These are phyloP conservation scores for Lucinisca nassula DNA, from an alignment of 2,888 invertebrate genomes.

Conservation along the genomic window DNA sequence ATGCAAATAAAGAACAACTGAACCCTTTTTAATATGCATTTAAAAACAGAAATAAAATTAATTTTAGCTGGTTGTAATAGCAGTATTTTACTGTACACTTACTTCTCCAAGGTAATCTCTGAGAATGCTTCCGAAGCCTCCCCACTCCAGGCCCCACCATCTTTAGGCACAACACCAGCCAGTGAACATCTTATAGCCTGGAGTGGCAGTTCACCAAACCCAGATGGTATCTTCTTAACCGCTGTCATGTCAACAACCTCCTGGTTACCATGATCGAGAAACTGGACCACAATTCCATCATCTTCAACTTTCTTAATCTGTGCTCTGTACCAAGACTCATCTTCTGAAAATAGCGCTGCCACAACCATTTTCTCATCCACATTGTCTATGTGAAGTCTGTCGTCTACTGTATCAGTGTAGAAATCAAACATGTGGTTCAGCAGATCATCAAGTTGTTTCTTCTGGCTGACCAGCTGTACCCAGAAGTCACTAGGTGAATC, in stretches of 20 bases:
- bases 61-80: no score
- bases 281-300: conserved; percentile 74
- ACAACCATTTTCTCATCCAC: conserved; percentile 71
- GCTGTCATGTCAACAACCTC: conserved; percentile 75
- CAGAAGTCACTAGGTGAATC: conserved; percentile 80
- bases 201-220: conserved; percentile 78
- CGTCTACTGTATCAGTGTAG: conserved; percentile 66
- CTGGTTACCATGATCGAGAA: conserved; percentile 86
- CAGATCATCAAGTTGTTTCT: conserved; percentile 69
- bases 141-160: conserved; percentile 72
- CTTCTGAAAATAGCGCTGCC: conserved; percentile 79
- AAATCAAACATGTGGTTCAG: conserved; percentile 79
- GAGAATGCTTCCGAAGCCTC: conserved; percentile 72
- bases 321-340: conserved; percentile 84
- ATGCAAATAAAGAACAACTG: no score
- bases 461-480: conserved; percentile 75
- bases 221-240: conserved; percentile 77
- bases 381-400: conserved; percentile 51
- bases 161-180: conserved; percentile 71
- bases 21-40: no score
- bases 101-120: conserved; percentile 76
- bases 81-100: no score
- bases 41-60: no score
- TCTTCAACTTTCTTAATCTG: conserved; percentile 56
- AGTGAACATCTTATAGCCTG: conserved; percentile 83